A percentile compares a stretch with the other conserved stretches of the same genome.
Conservation (phyloP, 2,113 vertebrate genomes). For the Diphyllodes magnificus region DNA sequence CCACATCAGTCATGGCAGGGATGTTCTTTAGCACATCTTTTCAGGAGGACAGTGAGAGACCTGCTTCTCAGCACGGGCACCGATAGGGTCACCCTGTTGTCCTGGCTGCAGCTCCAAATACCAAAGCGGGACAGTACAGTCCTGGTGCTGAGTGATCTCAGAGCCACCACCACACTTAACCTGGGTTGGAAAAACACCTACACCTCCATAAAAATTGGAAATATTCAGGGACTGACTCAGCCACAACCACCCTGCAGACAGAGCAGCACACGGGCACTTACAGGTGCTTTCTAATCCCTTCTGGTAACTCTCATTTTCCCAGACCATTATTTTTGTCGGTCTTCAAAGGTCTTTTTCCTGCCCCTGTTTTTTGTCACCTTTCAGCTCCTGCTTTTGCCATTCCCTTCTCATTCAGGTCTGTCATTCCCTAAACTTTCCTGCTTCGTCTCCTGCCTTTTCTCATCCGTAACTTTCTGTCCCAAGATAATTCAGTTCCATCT, state of each 20-base stretch:
- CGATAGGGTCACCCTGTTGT: not conserved
- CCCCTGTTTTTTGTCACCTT: not conserved
- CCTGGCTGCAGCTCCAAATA: not conserved
- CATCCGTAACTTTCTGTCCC: not conserved
- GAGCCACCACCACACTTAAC: not conserved
- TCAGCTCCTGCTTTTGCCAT: not conserved
- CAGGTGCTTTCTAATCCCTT: not conserved
- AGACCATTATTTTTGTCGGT: not conserved
- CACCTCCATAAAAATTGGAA: not conserved
- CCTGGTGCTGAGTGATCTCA: not conserved
- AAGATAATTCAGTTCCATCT: not conserved
- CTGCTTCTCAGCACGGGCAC: not conserved
- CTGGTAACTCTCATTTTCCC: not conserved
- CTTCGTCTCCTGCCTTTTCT: not conserved
- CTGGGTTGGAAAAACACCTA: not conserved
- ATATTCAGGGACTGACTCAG: not conserved
- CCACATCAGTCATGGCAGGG: not conserved
- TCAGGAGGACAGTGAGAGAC: not conserved
- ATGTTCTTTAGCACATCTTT: not conserved
- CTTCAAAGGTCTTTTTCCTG: not conserved
- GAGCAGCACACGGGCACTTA: fast-evolving
- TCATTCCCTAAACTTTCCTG: not conserved
- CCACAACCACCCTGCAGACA: not conserved
- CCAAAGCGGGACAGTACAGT: fast-evolving
- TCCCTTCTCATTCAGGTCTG: not conserved